phyloP scores from a whole-genome alignment of 2,888 invertebrate species.

The Phania funesta region DNA sequence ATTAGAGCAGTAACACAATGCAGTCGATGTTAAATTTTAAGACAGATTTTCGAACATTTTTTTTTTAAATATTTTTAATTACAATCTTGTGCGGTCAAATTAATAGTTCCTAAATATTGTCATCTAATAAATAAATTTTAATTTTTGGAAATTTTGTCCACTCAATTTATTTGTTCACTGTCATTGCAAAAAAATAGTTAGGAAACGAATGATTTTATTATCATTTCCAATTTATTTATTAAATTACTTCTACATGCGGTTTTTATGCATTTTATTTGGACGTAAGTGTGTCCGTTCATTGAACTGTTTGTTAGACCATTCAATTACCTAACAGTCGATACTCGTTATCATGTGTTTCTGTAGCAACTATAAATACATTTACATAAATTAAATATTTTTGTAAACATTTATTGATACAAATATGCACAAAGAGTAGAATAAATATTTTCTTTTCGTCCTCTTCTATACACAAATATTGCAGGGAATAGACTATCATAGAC shows the following conservation, averaged over 20 bases:
- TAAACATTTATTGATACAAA: conserved; percentile 29
- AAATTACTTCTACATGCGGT: conserved; percentile 32
- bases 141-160: background rate
- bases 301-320: background rate
- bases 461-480: background rate
- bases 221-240: conserved; percentile 34
- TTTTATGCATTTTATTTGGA: conserved; percentile 31
- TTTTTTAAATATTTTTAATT: background rate
- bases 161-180: background rate
- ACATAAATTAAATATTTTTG: conserved; percentile 28
- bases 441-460: background rate
- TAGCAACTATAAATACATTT: conserved; percentile 5
- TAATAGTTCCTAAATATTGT: too few species aligned
- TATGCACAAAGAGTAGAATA: background rate
- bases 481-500: background rate
- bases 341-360: conserved; percentile 4
- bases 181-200: background rate
- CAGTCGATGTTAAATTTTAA: background rate
- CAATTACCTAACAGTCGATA: background rate
- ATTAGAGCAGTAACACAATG: background rate
- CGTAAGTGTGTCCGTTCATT: background rate
- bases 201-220: conserved; percentile 33
- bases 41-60: too few species aligned
- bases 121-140: too few species aligned
- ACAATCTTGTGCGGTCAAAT: background rate